Conservation (phyloP, 2,888 invertebrate genomes). For the Orthonychiurus folsomi region DNA sequence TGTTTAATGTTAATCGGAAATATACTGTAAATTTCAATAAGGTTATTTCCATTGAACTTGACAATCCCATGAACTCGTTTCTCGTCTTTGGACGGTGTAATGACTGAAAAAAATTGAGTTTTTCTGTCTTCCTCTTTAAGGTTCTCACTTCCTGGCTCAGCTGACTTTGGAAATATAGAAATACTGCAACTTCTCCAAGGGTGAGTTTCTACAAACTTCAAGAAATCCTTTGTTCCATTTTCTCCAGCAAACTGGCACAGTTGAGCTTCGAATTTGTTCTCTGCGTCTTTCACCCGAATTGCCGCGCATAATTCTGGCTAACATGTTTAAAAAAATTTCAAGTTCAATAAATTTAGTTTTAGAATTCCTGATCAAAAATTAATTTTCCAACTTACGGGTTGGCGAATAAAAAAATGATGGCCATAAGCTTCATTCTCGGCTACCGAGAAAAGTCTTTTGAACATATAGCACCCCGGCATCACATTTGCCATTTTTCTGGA, state of each 20-base stretch:
- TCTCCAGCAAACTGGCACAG: slow-evolving; percentile 16
- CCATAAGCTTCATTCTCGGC: slow-evolving; percentile 23
- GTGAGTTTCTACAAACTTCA: slow-evolving; percentile 23
- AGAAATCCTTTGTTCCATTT: slow-evolving; percentile 20
- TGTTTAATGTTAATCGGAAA: slow-evolving; percentile 28
- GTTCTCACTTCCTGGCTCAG: background rate
- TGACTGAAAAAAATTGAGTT: slow-evolving; percentile 8
- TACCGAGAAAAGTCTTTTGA: slow-evolving; percentile 20
- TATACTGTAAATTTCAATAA: slow-evolving; percentile 27
- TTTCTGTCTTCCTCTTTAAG: background rate
- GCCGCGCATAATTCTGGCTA: background rate
- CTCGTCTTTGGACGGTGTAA: slow-evolving; percentile 25
- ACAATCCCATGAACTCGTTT: slow-evolving; percentile 27
- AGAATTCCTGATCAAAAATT: background rate
- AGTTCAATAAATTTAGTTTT: no score
- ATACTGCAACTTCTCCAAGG: slow-evolving; percentile 24
- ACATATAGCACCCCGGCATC: slow-evolving; percentile 26
- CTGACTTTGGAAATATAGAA: background rate
- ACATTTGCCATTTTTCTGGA: slow-evolving; percentile 26
- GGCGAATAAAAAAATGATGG: slow-evolving; percentile 29
- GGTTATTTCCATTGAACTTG: slow-evolving; percentile 17
- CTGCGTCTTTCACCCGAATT: slow-evolving; percentile 9
- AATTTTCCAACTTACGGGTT: slow-evolving; percentile 15
- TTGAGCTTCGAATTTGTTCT: slow-evolving; percentile 21
- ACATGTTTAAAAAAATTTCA: slow-evolving; percentile 2